Base-by-base conservation (phyloP, 2,113 vertebrate genomes). In the Puffinus mauretanicus region DNA sequence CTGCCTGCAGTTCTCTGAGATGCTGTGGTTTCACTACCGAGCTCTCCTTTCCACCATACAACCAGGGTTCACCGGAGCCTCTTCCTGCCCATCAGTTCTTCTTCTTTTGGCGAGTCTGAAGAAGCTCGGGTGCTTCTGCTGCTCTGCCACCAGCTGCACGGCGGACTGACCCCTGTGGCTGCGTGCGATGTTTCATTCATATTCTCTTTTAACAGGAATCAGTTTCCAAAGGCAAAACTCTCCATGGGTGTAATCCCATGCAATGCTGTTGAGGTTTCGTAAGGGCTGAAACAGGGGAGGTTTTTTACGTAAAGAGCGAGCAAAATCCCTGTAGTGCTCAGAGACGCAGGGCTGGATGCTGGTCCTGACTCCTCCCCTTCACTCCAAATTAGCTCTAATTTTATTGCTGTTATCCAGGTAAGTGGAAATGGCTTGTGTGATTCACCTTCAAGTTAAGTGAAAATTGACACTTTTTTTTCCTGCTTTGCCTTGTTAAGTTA, bases 171-270 rank as follows among this genome's bases (percentile, higher is more conserved):
- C 30, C 52, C 54, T 19, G 26, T 6, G 55, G 66, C 64, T 75
- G 40, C 5, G 3, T 4, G 22, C 0, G 11, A 3, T 17, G 34
- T 6, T 72, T n/a, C 21, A 3, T 12, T 52, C 14, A 1, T 5
- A 0, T 10, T 22, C 42, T 73, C 19, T 9, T 54, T 29, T 16
- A 10, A 5, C 10, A 75, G 82, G 65, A 42, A 20, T 42, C 3
- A 2, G 2, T 36, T 57, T 15, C 46, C 20, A 6, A 36, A 71
- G 38, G 76, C 21, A 44, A 51, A 86, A 16, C 19, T 46, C 32
- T 11, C 47, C 58, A 1, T 2, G 52, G 49, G 25, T 25, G 47
- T 38, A 27, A 77, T 11, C 26, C 80, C 24, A 5, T 15, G 21
- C 22, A 8, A 0, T 0, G 7, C n/a, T 72, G 22, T 2, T 11